These are phyloP conservation scores for Siniperca knerii DNA, from an alignment of 2,113 vertebrate genomes.

Conservation along the genomic window DNA sequence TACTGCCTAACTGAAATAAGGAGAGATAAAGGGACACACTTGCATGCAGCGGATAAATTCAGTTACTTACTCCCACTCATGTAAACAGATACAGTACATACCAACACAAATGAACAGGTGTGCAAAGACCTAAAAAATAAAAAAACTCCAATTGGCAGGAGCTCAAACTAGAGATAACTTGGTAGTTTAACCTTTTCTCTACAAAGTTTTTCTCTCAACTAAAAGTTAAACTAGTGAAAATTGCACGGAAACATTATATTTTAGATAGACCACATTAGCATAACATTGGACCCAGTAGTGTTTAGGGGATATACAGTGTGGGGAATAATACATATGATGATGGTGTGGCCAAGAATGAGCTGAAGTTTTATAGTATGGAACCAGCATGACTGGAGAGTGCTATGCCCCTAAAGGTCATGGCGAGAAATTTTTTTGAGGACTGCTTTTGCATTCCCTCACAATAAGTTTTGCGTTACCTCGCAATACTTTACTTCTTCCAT, in stretches of 20 bases:
- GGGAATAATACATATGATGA: background rate
- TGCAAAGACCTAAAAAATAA: conserved; percentile 7
- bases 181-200: conserved; percentile 23
- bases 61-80: conserved; percentile 62
- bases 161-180: background rate
- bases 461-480: no score
- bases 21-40: conserved; percentile 13
- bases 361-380: background rate
- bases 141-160: conserved; percentile 10
- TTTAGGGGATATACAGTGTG: background rate
- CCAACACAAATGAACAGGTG: conserved; percentile 59
- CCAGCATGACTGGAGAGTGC: background rate
- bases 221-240: conserved; percentile 32
- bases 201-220: conserved; percentile 30
- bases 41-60: conserved; percentile 20
- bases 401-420: no score
- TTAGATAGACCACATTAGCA: background rate
- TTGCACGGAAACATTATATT: background rate
- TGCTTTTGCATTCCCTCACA: no score
- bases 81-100: conserved; percentile 38
- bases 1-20: conserved; percentile 8
- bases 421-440: no score
- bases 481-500: no score
- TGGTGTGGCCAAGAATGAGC: background rate
- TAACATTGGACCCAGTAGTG: background rate